These are phyloP conservation scores for Sibirionetta formosa DNA, from an alignment of 2,797 vertebrate genomes.

Conservation along the genomic window DNA sequence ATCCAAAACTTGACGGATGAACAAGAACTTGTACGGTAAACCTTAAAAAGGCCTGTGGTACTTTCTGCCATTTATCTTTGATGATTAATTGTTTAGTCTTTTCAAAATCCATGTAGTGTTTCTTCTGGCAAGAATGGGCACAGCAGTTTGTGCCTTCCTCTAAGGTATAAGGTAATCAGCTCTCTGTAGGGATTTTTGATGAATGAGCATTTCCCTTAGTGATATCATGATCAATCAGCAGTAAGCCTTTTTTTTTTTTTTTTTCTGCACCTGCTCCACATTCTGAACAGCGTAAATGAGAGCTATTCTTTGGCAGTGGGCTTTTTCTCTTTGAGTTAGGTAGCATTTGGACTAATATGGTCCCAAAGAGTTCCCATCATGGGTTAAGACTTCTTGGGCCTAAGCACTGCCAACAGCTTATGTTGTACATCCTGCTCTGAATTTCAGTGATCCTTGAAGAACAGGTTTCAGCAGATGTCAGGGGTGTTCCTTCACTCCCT, in stretches of 20 bases:
- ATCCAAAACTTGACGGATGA: conserved; percentile 82
- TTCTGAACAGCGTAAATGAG: background rate
- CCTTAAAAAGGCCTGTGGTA: background rate
- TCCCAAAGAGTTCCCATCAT: background rate
- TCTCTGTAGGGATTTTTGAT: background rate
- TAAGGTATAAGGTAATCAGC: rapidly evolving
- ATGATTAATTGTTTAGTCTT: background rate
- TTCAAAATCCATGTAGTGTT: rapidly evolving
- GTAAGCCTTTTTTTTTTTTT: background rate
- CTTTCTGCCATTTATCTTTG: conserved; percentile 26
- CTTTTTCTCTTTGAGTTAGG: background rate
- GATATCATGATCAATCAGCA: background rate
- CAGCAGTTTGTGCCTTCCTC: background rate
- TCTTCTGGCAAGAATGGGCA: background rate
- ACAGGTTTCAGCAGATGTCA: background rate
- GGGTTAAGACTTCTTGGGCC: background rate
- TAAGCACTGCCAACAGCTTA: background rate
- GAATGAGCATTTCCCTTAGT: background rate
- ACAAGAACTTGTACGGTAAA: conserved; percentile 78
- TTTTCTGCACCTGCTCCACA: background rate
- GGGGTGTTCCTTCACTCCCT: background rate
- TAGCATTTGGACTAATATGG: rapidly evolving
- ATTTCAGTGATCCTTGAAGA: background rate
- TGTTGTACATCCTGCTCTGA: background rate
- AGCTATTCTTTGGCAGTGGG: background rate